These are phyloP conservation scores for Carabus problematicus DNA, from an alignment of 2,888 invertebrate genomes.

Conservation along the genomic window DNA sequence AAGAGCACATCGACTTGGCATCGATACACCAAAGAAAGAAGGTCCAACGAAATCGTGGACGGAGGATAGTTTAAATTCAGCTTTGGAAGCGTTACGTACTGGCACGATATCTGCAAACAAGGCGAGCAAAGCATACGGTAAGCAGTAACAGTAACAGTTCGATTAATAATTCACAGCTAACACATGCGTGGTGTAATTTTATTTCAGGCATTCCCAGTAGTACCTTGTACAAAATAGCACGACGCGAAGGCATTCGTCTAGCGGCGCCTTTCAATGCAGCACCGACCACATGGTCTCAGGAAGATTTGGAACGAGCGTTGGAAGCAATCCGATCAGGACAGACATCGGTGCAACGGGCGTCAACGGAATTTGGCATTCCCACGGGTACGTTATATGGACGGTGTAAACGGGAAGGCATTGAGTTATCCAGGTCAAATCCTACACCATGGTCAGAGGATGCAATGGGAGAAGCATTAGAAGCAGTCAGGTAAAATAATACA, in stretches of 20 bases:
- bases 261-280: conserved; percentile 92
- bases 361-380: conserved; percentile 86
- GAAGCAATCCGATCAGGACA: conserved; percentile 82
- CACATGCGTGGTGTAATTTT: conserved; percentile 3
- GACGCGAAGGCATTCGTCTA: conserved; percentile 86
- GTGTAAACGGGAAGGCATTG: conserved; percentile 89
- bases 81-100: conserved; percentile 81
- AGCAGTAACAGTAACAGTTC: conserved; percentile 37
- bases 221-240: conserved; percentile 89
- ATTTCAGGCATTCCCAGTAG: conserved; percentile 82
- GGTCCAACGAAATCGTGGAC: conserved; percentile 88
- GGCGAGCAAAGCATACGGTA: conserved; percentile 87
- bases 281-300: conserved; percentile 86
- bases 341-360: conserved; percentile 85
- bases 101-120: conserved; percentile 90
- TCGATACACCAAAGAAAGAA: conserved; percentile 91
- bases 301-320: conserved; percentile 82
- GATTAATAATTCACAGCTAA: not conserved
- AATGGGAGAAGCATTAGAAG: conserved; percentile 89
- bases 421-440: conserved; percentile 86
- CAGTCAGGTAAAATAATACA: conserved; percentile 75
- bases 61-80: conserved; percentile 81
- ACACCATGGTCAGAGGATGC: conserved; percentile 94
- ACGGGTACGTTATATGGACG: conserved; percentile 88
- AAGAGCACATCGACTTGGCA: conserved; percentile 85